Evolutionary conservation across 2,113 vertebrate species (phyloP).

Genomic region (Trogon melanurus): DNA sequence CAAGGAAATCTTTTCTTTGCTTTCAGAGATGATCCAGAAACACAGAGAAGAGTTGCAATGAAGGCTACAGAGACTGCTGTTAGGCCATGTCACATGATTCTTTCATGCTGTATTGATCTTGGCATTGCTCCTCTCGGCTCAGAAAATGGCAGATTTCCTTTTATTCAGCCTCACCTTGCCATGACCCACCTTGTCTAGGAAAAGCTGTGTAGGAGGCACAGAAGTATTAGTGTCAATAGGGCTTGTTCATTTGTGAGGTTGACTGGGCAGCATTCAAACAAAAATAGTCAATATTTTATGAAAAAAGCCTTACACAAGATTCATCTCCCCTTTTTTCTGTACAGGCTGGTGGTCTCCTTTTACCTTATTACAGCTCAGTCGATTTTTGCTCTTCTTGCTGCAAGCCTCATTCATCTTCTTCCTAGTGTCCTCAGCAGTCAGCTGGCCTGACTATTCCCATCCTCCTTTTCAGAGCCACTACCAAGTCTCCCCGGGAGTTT

Average conservation of each 20-base stretch:
- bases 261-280: neutral
- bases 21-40: neutral
- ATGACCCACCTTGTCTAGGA: neutral
- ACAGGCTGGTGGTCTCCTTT: neutral
- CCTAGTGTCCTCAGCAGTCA: neutral
- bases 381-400: neutral
- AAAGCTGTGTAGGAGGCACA: slow-evolving; percentile 1
- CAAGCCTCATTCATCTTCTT: neutral
- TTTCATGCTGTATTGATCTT: slow-evolving; percentile 13
- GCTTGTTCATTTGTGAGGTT: neutral
- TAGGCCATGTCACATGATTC: neutral
- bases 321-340: neutral
- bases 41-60: neutral
- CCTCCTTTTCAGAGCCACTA: neutral
- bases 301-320: neutral
- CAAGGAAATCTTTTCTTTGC: neutral
- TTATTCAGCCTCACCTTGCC: neutral
- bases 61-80: neutral
- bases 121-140: neutral
- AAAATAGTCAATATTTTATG: neutral
- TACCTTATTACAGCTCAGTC: neutral
- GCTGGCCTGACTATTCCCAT: neutral
- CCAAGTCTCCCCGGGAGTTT: neutral
- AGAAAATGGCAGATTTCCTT: neutral
- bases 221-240: neutral